Percentiles rank a stretch among this genome's conserved stretches.
Evolutionary conservation across 2,888 invertebrate genomes (phyloP).

Genomic region (Incurvaria masculella): DNA sequence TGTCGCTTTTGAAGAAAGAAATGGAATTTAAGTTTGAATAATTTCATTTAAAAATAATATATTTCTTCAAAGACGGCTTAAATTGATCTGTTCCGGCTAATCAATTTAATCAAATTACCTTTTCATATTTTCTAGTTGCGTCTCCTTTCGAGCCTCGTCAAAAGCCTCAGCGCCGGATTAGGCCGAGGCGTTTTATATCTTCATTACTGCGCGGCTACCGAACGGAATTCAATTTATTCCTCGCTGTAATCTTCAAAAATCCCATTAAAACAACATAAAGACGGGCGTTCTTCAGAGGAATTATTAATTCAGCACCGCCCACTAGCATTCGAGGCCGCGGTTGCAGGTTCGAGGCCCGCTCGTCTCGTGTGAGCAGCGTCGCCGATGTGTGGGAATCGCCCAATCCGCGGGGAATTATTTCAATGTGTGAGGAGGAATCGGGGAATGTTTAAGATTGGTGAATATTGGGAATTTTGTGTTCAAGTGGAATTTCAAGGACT

Average conservation of each 20-base stretch:
- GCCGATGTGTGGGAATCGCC: too few relatives aligned
- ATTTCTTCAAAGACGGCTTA: too few relatives aligned
- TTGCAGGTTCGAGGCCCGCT: too few relatives aligned
- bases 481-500: too few relatives aligned
- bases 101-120: background rate
- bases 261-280: background rate
- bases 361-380: too few relatives aligned
- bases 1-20: too few relatives aligned
- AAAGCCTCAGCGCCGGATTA: background rate
- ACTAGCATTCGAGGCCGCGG: background rate
- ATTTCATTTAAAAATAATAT: too few relatives aligned
- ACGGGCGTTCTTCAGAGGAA: background rate
- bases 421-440: too few relatives aligned
- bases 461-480: too few relatives aligned
- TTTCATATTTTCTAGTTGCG: background rate
- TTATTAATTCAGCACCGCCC: background rate
- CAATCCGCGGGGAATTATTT: too few relatives aligned
- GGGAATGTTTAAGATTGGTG: too few relatives aligned
- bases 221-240: background rate
- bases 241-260: background rate
- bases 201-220: background rate
- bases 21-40: too few relatives aligned
- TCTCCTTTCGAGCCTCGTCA: background rate
- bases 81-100: background rate
- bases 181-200: background rate